Conservation (phyloP, 2,797 vertebrate genomes). For the Serranus cabrilla region DNA sequence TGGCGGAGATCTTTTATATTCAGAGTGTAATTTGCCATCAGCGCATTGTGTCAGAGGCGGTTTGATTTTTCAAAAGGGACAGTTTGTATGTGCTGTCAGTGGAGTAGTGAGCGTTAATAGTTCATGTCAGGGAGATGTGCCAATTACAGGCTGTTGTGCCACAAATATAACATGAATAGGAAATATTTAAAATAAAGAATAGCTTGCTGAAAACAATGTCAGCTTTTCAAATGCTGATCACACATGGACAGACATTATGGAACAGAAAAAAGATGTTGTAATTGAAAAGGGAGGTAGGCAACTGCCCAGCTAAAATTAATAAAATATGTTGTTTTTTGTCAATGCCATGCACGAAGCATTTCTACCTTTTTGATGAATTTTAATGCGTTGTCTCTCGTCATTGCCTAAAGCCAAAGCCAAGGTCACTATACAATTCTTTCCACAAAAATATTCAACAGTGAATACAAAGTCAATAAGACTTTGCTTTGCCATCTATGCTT, state of each 20-base stretch:
- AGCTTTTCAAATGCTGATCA: constrained; percentile 18
- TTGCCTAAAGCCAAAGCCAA: constrained; percentile 34
- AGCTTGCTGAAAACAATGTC: constrained; percentile 7
- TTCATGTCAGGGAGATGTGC: constrained; percentile 28
- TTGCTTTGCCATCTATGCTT: constrained; percentile 6
- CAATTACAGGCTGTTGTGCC: constrained; percentile 24
- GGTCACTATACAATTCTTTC: constrained; percentile 23
- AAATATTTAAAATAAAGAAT: constrained; percentile 12
- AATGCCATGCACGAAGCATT: constrained; percentile 27
- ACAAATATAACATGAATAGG: constrained; percentile 43
- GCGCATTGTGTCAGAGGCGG: constrained; percentile 24
- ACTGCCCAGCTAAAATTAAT: constrained; percentile 6
- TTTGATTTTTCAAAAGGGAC: constrained; percentile 44
- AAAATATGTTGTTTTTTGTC: constrained; percentile 9
- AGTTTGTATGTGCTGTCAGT: constrained; percentile 26
- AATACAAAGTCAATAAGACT: constrained; percentile 4
- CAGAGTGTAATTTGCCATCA: constrained; percentile 33
- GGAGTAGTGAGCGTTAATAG: constrained; percentile 4
- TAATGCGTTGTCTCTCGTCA: constrained; percentile 33
- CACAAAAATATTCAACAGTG: neutral
- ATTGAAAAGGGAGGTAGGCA: constrained; percentile 22
- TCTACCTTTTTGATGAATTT: constrained; percentile 31
- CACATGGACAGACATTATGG: neutral
- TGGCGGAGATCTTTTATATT: constrained; percentile 2
- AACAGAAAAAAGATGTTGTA: constrained; percentile 3